These are phyloP conservation scores for Orbicella faveolata DNA, from an alignment of 64 coral and sea anemone species.

Conservation along the genomic window DNA sequence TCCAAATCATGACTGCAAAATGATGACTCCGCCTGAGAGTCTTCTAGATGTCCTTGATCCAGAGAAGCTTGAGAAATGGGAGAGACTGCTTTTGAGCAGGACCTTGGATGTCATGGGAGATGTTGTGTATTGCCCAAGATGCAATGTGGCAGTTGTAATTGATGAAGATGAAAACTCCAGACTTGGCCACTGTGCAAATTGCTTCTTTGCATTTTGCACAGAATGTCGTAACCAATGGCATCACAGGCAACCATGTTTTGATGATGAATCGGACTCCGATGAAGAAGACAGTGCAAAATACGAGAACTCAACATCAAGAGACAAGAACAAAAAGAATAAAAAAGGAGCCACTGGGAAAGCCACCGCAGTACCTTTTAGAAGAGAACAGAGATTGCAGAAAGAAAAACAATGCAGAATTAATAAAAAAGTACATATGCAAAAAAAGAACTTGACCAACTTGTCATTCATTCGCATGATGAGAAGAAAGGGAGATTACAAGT, in stretches of 20 bases:
- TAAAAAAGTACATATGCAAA: no score
- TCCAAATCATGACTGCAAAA: slow-evolving; percentile 72
- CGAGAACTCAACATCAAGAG: neutral
- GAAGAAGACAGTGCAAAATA: neutral
- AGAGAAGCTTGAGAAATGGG: slow-evolving; percentile 73
- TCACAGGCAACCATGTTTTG: slow-evolving; percentile 52
- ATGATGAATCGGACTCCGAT: slow-evolving; percentile 24
- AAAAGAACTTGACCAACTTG: slow-evolving; percentile 25
- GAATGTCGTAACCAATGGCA: slow-evolving; percentile 88
- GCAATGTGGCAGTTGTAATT: slow-evolving; percentile 68
- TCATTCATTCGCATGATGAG: slow-evolving; percentile 75
- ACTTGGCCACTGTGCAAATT: slow-evolving; percentile 82
- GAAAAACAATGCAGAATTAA: neutral
- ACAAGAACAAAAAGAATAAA: neutral
- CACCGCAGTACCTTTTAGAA: no score
- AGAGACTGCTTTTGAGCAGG: slow-evolving; percentile 65
- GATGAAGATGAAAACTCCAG: slow-evolving; percentile 82
- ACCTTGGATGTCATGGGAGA: slow-evolving; percentile 88
- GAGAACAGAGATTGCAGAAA: neutral
- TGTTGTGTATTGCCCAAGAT: slow-evolving; percentile 90
- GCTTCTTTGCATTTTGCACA: slow-evolving; percentile 87
- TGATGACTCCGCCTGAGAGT: slow-evolving; percentile 48
- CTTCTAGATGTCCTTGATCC: slow-evolving; percentile 70
- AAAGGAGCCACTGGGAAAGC: neutral
- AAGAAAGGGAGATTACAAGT: slow-evolving; percentile 60